Evolutionary conservation across 2,797 vertebrate genomes (phyloP), one percentile per base, ranked within the genome.

Genomic region (Centroberyx gerrardi): DNA sequence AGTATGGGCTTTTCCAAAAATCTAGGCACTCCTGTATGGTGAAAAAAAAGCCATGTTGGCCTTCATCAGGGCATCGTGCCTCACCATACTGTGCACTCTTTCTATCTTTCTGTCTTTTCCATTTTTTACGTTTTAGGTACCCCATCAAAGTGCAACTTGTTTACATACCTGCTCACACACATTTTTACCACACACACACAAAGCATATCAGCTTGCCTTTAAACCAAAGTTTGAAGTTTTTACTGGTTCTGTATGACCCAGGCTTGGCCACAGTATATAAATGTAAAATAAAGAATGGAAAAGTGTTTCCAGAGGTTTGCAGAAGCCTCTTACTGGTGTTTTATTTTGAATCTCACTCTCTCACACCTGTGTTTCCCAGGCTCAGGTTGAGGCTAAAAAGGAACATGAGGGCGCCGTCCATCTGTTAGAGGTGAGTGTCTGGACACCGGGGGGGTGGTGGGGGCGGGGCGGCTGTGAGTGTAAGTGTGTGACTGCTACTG

Each of bases 371-470:
- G 76, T 90, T 84, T 61, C 81, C 4, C 81, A 99, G 98, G 98
- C 98, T 97, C 98, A 99, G 96, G 97, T 99, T 95, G 97, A 98
- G 95, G 98, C 98, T 83, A 98, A 99, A 95, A 98, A 97, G 90
- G 97, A 99, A 68, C 98, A 99, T 95, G 97, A 99, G 90, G 98
- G 97, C 1, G 98, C 98, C 28, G 98, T 99, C 80, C 97, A 97
- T 89, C 92, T 99, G 92, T 94, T 99, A 98, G 98, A 99, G 96
- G 98, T 99, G 94, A 97, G 97, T 84, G 74, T 88, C 86, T 86
- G 81, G 74, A 74, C 80, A 68, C 72, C 38, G 49, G 72, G 29
- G 48, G 51, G 12, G 46, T 42, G 54, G n/a, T 51, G 4, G 18
- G 38, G 62, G 29, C 29, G 61, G 44, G 14, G 13, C 67, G 55